Base-by-base conservation (phyloP, 2,113 vertebrate species). In the Redunca redunca region DNA sequence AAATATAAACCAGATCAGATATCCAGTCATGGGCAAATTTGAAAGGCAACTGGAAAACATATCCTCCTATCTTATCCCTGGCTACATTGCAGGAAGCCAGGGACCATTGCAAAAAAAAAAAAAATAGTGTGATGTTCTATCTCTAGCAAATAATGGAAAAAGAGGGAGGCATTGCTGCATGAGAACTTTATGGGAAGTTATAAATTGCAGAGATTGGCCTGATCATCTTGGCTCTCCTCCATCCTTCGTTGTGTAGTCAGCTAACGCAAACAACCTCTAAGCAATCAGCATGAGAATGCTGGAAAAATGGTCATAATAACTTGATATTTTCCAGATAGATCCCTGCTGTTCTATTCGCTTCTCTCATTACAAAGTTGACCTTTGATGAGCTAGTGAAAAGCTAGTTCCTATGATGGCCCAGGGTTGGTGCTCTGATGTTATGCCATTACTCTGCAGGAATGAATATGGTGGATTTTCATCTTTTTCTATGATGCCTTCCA, bases 301-400 rank as follows among this genome's bases (percentile, higher is more conserved):
- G 50, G 71, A 55, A 91, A 97, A 91, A 92, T 48, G 36, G 55
- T 96, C 93, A 80, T 67, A 88, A 95, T 78, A 92, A 97, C 78
- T 57, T 28, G n/a, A 83, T 96, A 60, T 97, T 93, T 97, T 96
- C 93, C 48, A 52, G 94, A 95, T 89, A 90, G 33, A 43, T 81
- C 94, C 91, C 57, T 89, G 53, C 52, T 57, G 43, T 85, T 95
- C 58, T 89, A 23, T 21, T 97, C 33, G 48, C 62, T 93, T 96
- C 74, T 96, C 74, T 94, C 21, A 21, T 97, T 97, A 89, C 88
- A 94, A 86, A 97, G 88, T 80, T 92, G 82, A 90, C 78, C 83
- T 96, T 50, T 95, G 57, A 77, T 84, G 71, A 93, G 40, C 58
- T 95, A 84, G 25, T 58, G 64, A 87, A 96, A 93, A 40, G 23